Evolutionary conservation across 2,888 invertebrate genomes (phyloP).

Genomic region (Clunio marinus): DNA sequence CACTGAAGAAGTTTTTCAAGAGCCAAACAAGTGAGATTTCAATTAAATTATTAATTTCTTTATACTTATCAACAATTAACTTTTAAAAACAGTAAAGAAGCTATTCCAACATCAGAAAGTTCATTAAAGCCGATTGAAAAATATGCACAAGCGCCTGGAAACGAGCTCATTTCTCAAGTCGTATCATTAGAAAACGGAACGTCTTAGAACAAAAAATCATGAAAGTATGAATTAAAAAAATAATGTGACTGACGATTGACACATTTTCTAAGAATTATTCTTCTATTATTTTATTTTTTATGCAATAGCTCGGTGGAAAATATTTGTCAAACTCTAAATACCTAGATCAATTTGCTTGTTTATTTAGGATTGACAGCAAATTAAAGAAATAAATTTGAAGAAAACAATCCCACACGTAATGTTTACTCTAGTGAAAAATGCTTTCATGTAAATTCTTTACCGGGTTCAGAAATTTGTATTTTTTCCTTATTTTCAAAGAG

Average conservation of each 20-base stretch:
- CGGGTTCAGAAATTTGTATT: too few species aligned
- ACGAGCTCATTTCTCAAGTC: slow-evolving; percentile 19
- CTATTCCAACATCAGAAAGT: not conserved
- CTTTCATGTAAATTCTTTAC: too few species aligned
- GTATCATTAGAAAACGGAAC: slow-evolving; percentile 35
- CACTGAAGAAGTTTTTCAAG: slow-evolving; percentile 5
- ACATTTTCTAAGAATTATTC: slow-evolving; percentile 7
- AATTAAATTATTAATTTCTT: not conserved
- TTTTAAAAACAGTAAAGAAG: not conserved
- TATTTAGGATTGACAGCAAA: too few species aligned
- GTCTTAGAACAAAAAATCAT: slow-evolving; percentile 9
- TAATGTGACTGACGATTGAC: slow-evolving; percentile 21
- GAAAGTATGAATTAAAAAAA: not conserved
- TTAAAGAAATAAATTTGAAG: too few species aligned
- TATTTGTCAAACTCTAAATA: too few species aligned
- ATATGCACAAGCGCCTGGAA: slow-evolving; percentile 22
- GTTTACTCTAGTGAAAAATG: too few species aligned
- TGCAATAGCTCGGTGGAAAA: too few species aligned
- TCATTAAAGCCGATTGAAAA: not conserved
- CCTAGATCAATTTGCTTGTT: too few species aligned
- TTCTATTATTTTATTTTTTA: slow-evolving; percentile 19
- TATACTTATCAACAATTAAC: too few species aligned
- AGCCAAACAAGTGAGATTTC: not conserved
- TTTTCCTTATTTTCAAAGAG: too few species aligned
- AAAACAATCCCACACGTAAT: too few species aligned